These are phyloP conservation scores for Zaprionus obscuricornis DNA, from an alignment of 2,888 invertebrate genomes.

Conservation along the genomic window DNA sequence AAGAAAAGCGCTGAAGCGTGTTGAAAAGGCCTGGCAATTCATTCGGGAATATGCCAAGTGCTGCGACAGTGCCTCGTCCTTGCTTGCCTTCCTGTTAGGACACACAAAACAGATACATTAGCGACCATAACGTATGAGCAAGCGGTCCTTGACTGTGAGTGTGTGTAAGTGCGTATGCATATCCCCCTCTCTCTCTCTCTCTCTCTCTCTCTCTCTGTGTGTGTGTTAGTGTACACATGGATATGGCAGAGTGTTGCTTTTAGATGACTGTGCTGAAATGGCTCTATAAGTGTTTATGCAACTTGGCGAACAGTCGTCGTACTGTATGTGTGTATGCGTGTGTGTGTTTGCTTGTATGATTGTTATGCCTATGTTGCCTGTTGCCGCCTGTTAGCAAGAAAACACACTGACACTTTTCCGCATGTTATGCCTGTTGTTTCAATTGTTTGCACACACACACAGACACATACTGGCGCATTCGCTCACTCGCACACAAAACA, in stretches of 20 bases:
- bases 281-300: conserved; percentile 74
- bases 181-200: too few species aligned
- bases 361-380: conserved; percentile 31
- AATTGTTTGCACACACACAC: conserved; percentile 60
- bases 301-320: conserved; percentile 53
- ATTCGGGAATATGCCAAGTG: conserved; percentile 34
- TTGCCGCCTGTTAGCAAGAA: conserved; percentile 61
- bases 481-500: conserved; percentile 18
- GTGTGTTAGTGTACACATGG: conserved; percentile 11
- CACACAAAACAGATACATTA: conserved; percentile 77
- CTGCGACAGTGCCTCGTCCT: conserved; percentile 36
- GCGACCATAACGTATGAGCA: conserved; percentile 65
- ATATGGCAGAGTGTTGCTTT: conserved; percentile 68
- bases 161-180: conserved; percentile 6
- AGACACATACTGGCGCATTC: conserved; percentile 11
- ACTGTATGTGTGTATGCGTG: conserved; percentile 17
- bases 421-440: conserved; percentile 74
- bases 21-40: conserved; percentile 38
- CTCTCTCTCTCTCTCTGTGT: not conserved
- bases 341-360: conserved; percentile 15
- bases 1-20: too few species aligned
- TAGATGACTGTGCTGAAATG: conserved; percentile 72
- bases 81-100: conserved; percentile 38
- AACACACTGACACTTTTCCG: conserved; percentile 74
- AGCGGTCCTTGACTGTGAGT: conserved; percentile 27